Evolutionary conservation across 2,888 invertebrate genomes (phyloP), one percentile per base, ranked within the genome.

Genomic region (Drosophila macrospina): DNA sequence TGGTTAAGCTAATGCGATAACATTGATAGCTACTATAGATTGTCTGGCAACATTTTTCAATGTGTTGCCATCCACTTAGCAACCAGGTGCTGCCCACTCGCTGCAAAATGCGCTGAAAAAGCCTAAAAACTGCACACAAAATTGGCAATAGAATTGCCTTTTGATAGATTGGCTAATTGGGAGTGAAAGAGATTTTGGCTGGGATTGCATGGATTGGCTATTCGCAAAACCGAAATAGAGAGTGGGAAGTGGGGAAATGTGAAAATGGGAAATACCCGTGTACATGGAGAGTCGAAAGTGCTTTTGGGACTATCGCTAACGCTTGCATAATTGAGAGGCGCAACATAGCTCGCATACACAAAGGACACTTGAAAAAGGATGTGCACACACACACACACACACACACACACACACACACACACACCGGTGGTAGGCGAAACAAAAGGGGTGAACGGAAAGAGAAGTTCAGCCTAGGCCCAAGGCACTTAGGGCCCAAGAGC

Each of bases 311-410:
- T 56, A 56, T 65, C 79, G 76, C 71, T 71, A 75, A 77, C 52
- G 80, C 50, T 67, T 74, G 77, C 75, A 67, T 62, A 79, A 74
- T 79, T 79, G 79, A 74, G 76, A 69, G 66, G 51, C 69, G 59
- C 62, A 47, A 60, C 72, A 57, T 44, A 52, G 57, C 47, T 37
- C 28, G 54, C 59, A 62, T 59, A 74, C 67, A 76, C 71, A 61
- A 76, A 67, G 60, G 68, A 61, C 63, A 79, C 67, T 78, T 68
- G 67, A 71, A 78, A 68, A 68, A 65, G 68, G 67, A 68, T 73
- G 55, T 48, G 57, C 30, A 66, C 42, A 63, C 48, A 57, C 36
- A 57, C 34, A 64, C 26, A 61, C 37, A 50, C 47, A 45, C 32
- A 32, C 36, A 62, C 48, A 54, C 45, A 48, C 36, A 62, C 48